Evolutionary conservation across 2,888 invertebrate genomes (phyloP), one percentile per base, ranked within the genome.

Genomic region (Dioctria rufipes): DNA sequence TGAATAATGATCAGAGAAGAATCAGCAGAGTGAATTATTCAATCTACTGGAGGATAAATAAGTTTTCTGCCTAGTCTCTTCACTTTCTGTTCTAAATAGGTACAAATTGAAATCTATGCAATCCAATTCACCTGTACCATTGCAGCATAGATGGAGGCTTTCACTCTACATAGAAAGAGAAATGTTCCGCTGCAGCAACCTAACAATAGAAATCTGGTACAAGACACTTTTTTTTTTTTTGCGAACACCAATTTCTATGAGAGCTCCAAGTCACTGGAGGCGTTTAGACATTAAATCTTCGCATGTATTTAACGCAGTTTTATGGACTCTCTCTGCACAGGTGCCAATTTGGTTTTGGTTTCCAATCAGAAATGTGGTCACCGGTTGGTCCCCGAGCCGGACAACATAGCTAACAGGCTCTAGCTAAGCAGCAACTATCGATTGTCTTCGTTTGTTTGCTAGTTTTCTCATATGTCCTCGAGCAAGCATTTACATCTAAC

Each of bases 261-360:
- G n/a, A 9, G 77, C 37, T 3, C 37, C 13, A 37, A 63, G 54
- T 4, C 42, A 58, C 60, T 49, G 49, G 49, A 46, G 49, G 77
- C 77, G 63, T 63, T 25, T 63, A 46, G n/a, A 43, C 63, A 49
- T 63, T 77, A 46, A 63, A 61, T 63, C 46, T 77, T 63, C 13
- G 46, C 40, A 37, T 63, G 11, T 63, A 49, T 49, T 61, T 39
- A 63, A 77, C 49, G 49, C 63, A 63, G 42, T n/a, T 61, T 61
- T 46, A 46, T 49, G 61, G 42, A 42, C 75, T 75, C 63, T 77
- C 63, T 58, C 60, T 40, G 73, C 43, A 73, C 63, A 77, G 77
- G 77, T 77, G 77, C 77, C 77, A 77, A 77, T 77, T 77, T 77
- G 49, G 63, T 37, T 77, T 61, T 37, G 49, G 13, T 49, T 77